Base-by-base conservation (phyloP, 2,888 invertebrate species). In the Synergus laeviventris region DNA sequence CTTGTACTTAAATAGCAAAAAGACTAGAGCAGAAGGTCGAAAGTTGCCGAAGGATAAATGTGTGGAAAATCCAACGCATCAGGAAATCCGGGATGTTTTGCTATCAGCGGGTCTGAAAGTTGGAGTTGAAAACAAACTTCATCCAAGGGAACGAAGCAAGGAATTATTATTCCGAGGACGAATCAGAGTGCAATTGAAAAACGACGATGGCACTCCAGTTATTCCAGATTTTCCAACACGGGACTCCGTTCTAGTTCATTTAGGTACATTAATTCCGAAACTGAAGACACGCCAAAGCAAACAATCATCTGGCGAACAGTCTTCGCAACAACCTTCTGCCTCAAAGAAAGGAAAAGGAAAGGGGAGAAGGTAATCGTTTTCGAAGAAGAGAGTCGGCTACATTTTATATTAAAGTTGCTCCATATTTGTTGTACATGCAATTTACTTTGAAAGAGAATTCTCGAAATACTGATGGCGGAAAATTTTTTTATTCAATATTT, bases 51-150 rank as follows among this genome's bases (percentile, higher is more conserved):
- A 97, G 91, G 93, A 94, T 1, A 94, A 94, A 89, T 97, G 97
- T 89, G 96, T 99, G 0, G 98, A 99, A 85, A 98, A 98, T 91
- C 99, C 99, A 16, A 97, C 97, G 0, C 96, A 96, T 89, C 95
- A 96, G 86, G 99, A 99, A 92, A 99, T 99, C 80, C 94, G 96
- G 81, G 99, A 99, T 92, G 98, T 99, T 1, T 92, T 99, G 73
- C 92, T 95, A 21, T 94, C 96, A 12, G 95, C 96, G 38, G 97
- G 97, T 36, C 91, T 99, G 62, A 95, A 94, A 85, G 95, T 98
- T 76, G 96, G 96, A 39, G 95, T 98, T 11, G 99, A 99, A 91
- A 97, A 97, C 86, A 99, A 99, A 91, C 92, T 97, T 49, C 98
- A 99, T 90, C 94, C 97, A 9, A 92, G 98, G 61, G 99, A 99